Conservation (phyloP, 2,113 vertebrate species). For the Rhadina sibilatrix region DNA sequence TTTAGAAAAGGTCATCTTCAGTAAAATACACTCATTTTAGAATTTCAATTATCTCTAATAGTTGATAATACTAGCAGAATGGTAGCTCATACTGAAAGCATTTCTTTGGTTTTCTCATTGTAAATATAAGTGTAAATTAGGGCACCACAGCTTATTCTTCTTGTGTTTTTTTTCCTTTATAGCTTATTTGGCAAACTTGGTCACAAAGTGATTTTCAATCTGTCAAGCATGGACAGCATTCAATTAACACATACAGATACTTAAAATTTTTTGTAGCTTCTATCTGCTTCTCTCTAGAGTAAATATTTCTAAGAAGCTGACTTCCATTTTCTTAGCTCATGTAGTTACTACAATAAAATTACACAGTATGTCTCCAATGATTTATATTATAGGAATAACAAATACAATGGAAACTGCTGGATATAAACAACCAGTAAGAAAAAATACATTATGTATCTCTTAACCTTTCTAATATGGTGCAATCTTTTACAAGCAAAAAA, state of each 20-base stretch:
- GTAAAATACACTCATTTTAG: neutral
- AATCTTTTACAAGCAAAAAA: neutral
- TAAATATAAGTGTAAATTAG: neutral
- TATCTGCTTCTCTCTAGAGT: neutral
- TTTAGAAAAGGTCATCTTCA: neutral
- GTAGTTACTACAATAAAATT: conserved; percentile 6
- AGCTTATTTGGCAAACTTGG: neutral
- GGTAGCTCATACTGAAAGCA: neutral
- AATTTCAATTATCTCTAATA: conserved; percentile 12
- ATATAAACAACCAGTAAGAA: neutral
- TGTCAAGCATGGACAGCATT: neutral
- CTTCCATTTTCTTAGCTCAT: neutral
- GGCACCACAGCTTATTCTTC: neutral
- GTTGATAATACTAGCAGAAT: neutral
- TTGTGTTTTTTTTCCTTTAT: neutral
- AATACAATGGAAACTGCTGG: neutral
- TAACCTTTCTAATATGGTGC: neutral
- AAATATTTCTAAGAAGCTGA: neutral
- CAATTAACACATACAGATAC: conserved; percentile 20
- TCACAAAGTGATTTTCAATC: neutral
- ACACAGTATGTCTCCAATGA: neutral
- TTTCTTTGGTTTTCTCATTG: neutral
- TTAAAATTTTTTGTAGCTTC: conserved; percentile 14
- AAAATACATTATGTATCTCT: conserved; percentile 18
- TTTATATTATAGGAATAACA: neutral